Percentiles rank a stretch among this genome's conserved stretches.
Evolutionary conservation across 2,797 vertebrate species (phyloP).

Genomic region (Fundulus diaphanus): DNA sequence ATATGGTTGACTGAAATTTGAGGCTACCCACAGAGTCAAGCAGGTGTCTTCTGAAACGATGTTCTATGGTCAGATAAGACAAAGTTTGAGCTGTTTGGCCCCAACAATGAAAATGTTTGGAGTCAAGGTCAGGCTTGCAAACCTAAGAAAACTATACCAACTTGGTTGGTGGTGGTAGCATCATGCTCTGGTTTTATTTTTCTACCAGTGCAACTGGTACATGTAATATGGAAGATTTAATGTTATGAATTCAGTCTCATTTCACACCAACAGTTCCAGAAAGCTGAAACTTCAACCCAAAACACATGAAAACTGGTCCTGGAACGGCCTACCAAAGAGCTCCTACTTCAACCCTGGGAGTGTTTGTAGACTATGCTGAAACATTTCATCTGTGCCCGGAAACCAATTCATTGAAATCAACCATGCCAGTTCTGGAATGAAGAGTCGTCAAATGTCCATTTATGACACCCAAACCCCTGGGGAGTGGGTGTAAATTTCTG

Average conservation of each 20-base stretch:
- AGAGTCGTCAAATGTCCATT: background rate
- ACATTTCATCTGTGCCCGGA: no score
- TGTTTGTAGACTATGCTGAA: no score
- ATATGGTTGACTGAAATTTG: background rate
- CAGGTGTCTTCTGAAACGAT: background rate
- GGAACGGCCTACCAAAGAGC: no score
- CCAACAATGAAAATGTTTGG: background rate
- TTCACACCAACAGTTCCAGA: no score
- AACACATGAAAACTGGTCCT: no score
- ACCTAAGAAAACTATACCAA: background rate
- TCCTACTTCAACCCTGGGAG: no score
- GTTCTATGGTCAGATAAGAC: background rate
- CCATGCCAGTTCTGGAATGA: no score
- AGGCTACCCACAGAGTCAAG: background rate
- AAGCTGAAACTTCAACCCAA: no score
- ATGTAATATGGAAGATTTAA: no score
- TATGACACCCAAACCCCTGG: background rate
- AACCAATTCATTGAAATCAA: no score
- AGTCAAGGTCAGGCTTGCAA: background rate
- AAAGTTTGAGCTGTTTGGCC: background rate
- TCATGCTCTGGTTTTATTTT: background rate
- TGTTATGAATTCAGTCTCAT: no score
- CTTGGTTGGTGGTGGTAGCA: background rate
- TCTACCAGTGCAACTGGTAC: background rate
- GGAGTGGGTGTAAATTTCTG: background rate